phyloP scores from a whole-genome alignment of 2,888 invertebrate genomes.

The Teleiodes luculella region DNA sequence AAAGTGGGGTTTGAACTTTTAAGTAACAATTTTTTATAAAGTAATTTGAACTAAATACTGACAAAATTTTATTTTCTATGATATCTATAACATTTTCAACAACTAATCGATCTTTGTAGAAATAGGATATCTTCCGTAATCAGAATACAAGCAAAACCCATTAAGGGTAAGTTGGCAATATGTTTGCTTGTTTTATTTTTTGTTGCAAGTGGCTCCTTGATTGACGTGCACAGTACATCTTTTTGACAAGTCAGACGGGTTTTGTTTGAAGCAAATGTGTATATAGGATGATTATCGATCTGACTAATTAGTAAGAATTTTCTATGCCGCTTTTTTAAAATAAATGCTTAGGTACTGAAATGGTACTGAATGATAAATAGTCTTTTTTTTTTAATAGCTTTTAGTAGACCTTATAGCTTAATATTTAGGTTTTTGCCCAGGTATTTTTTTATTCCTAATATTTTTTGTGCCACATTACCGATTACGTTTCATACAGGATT shows the following conservation, averaged over 20 bases:
- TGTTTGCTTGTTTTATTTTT: conserved; percentile 64
- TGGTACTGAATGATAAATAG: no score
- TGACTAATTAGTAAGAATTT: neutral
- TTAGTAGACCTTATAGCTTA: no score
- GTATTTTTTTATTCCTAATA: no score
- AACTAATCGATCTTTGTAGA: conserved; percentile 4
- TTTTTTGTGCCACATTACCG: no score
- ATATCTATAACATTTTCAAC: neutral
- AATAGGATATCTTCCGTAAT: conserved; percentile 48
- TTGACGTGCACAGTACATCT: conserved; percentile 72
- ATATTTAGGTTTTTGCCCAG: no score
- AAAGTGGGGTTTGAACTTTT: no score
- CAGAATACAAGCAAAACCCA: conserved; percentile 69
- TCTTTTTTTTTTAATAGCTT: no score
- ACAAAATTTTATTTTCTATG: neutral
- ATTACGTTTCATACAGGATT: no score
- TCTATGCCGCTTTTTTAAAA: neutral
- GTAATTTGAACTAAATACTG: neutral
- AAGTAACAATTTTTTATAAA: neutral
- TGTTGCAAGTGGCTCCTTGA: conserved; percentile 57
- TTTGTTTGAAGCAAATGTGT: conserved; percentile 43
- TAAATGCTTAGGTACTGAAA: no score
- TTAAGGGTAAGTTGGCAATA: conserved; percentile 67
- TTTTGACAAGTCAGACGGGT: conserved; percentile 67
- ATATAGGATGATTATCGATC: conserved; percentile 41